Conservation (phyloP, 1,140 invertebrate species). For the Cyphomyrmex costatus region DNA sequence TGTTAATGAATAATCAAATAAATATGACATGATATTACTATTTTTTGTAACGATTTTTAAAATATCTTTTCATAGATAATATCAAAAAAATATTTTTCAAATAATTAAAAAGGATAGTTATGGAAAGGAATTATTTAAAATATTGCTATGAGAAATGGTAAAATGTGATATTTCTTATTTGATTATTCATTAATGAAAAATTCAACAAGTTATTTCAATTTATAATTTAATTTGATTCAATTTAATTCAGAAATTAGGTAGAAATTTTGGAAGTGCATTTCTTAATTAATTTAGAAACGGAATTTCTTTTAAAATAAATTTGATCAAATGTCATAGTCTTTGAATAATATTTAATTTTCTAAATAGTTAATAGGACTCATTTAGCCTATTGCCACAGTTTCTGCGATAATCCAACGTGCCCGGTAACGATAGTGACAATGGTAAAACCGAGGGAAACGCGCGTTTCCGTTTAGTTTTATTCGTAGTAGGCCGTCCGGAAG, state of each 20-base stretch:
- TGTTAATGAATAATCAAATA: not conserved
- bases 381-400: not conserved
- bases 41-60: not conserved
- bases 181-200: not conserved
- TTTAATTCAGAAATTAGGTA: too few species aligned
- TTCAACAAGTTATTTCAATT: not conserved
- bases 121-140: not conserved
- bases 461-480: constrained; percentile 45
- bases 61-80: not conserved
- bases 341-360: not conserved
- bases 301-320: not conserved
- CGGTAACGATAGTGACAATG: not conserved
- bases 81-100: not conserved
- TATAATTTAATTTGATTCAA: not conserved
- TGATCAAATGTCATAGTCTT: not conserved
- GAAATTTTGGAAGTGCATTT: not conserved
- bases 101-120: too few species aligned
- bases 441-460: constrained; percentile 36
- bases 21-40: not conserved
- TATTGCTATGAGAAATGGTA: not conserved
- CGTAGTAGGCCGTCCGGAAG: constrained; percentile 9
- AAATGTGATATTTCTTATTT: not conserved
- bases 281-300: not conserved
- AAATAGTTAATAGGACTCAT: not conserved
- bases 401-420: constrained; percentile 13